Percentiles rank a stretch among this genome's conserved stretches.
Conservation (phyloP, 2,113 vertebrate genomes). For the Tachycineta bicolor region DNA sequence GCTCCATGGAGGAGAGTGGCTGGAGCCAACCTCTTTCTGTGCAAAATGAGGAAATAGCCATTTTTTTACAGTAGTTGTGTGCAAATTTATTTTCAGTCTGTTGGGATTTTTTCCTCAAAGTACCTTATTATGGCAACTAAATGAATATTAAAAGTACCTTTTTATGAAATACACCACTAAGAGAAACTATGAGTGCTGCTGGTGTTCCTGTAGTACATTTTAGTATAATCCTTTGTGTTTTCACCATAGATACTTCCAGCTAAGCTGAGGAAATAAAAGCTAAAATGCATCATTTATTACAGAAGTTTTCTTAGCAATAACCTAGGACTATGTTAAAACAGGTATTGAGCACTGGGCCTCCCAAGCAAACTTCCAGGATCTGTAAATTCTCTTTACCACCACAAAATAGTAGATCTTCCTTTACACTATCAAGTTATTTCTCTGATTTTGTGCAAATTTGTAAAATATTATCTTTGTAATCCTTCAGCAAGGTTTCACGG, state of each 20-base stretch:
- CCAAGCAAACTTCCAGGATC: background rate
- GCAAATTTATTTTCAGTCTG: background rate
- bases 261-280: background rate
- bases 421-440: background rate
- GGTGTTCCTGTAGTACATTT: background rate
- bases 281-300: background rate
- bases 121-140: background rate
- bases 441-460: background rate
- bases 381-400: background rate
- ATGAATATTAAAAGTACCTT: background rate
- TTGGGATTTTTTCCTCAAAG: background rate
- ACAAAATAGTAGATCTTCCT: background rate
- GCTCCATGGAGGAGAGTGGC: background rate
- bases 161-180: background rate
- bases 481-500: background rate
- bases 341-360: background rate
- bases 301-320: background rate
- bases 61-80: background rate
- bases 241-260: background rate
- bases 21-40: background rate
- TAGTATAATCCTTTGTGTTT: background rate
- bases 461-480: background rate
- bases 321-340: background rate
- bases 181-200: background rate
- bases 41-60: background rate